Evolutionary conservation across 2,113 vertebrate species (phyloP), one percentile per base, ranked within the genome.

Genomic region (Campylomormyrus tamandua): DNA sequence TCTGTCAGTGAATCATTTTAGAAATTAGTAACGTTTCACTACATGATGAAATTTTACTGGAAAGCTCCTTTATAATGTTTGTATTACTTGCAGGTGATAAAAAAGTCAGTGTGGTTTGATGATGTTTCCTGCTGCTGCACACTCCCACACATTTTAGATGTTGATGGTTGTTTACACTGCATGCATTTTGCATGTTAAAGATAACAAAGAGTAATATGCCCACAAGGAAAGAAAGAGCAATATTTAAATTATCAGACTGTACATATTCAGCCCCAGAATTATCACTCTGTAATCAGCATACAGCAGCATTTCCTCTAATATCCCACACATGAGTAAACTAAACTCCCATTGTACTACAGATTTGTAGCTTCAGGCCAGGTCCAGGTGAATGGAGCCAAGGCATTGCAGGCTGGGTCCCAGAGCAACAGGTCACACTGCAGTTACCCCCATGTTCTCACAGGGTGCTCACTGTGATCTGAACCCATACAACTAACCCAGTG

Each of bases 1-100:
- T 74, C 21, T 46, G 6, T 11, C 27, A 27, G 45, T 49, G 27
- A 50, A 49, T 45, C 50, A 35, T 77, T 13, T 97, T 91, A 98
- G 10, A 92, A 58, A 99, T 77, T 5, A 39, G n/a, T 31, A 77
- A 27, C 13, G 7, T 77, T 42, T 77, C 58, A 46, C 45, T 19
- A 31, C 8, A 42, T 87, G 58, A n/a, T 21, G 62, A 42, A 80
- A 80, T 80, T 80, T 80, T 27, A 49, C 70, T 17, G 21, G 24
- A 50, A 49, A 85, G 42, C 83, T 24, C 19, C 39, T 85, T 85
- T 85, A 46, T 48, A 85, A 49, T 85, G 83, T 42, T 80, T 80
- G 15, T 21, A 85, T 85, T 49, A 85, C 21, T 85, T 49, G 21
- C 45, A 85, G 24, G 74, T 80, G 74, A 77, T 77, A 39, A 66